Evolutionary conservation across 2,797 vertebrate species (phyloP), one percentile per base, ranked within the genome.

Genomic region (Hippocampus kuda): DNA sequence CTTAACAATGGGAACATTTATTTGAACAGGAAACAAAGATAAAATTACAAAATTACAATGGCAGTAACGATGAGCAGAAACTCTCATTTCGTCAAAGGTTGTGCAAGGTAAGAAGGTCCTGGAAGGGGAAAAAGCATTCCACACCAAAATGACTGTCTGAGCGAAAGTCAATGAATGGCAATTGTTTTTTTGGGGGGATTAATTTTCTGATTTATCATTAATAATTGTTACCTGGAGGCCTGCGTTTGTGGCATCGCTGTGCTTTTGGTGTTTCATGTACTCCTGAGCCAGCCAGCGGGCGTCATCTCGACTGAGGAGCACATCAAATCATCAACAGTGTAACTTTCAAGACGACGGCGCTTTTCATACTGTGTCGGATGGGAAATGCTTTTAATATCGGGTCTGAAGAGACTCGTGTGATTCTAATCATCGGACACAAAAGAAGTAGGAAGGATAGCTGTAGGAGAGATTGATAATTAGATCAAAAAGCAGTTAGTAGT

Each of bases 211-310:
- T 4, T 11, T 11, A n/a, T 30, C 57, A 30, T 15, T 30, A 59
- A 59, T 26, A 15, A 12, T 30, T n/a, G 20, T 63, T 42, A 63
- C 61, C 61, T 63, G n/a, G 85, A 11, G 0, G 76, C 12, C 18
- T 4, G 83, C 79, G 34, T 76, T 65, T 0, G 86, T 68, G 9
- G 78, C 7, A 1, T 68, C 85, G 91, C 11, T 91, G 15, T 77
- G 74, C 46, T 77, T 91, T 76, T 72, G 76, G 65, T 79, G 88
- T 68, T 89, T 91, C 68, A 90, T 77, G 77, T 90, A 94, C 24
- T 95, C 94, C 2, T 42, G 70, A 69, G 93, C 77, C n/a, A 98
- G 79, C 12, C 85, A 80, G 20, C 87, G 82, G 0, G 95, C 94
- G 61, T 94, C 94, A 1, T 92, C 90, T 26, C 86, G 79, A 78